Conservation (phyloP, 2,113 vertebrate species). For the Dasyurus viverrinus region DNA sequence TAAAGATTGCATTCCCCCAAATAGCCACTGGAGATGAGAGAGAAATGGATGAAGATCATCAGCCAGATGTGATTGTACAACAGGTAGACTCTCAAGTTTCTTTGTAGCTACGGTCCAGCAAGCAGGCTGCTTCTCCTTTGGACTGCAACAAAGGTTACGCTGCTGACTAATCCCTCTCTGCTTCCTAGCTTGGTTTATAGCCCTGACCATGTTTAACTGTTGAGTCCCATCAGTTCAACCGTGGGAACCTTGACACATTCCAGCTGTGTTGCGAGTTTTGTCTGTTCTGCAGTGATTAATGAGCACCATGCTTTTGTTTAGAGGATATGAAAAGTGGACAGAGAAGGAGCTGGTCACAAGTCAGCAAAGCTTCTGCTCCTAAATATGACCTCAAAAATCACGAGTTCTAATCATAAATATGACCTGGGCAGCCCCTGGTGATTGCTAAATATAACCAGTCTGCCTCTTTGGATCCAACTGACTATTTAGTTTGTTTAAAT, state of each 20-base stretch:
- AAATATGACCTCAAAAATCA: conserved; percentile 26
- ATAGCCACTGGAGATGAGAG: neutral
- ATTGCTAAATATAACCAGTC: neutral
- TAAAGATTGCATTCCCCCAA: neutral
- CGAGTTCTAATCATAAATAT: neutral
- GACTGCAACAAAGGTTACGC: neutral
- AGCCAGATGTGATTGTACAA: neutral
- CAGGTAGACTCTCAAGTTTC: neutral
- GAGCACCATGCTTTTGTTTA: conserved; percentile 17
- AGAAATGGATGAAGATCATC: conserved; percentile 1
- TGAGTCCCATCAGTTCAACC: conserved; percentile 42
- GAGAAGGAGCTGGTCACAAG: neutral
- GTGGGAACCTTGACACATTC: conserved; percentile 11
- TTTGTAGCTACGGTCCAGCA: neutral
- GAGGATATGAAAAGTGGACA: neutral
- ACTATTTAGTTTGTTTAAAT: conserved; percentile 2
- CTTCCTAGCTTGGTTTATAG: neutral
- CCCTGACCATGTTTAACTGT: conserved; percentile 33
- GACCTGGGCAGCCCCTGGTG: neutral
- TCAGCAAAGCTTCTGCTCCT: conserved; percentile 21
- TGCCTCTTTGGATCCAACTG: neutral
- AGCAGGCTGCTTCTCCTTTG: neutral
- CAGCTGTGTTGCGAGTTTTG: conserved; percentile 20
- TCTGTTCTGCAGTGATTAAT: conserved; percentile 25
- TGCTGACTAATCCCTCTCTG: neutral